These are phyloP conservation scores for Trigoniulus corallinus DNA, from an alignment of 1,140 invertebrate species.

Conservation along the genomic window DNA sequence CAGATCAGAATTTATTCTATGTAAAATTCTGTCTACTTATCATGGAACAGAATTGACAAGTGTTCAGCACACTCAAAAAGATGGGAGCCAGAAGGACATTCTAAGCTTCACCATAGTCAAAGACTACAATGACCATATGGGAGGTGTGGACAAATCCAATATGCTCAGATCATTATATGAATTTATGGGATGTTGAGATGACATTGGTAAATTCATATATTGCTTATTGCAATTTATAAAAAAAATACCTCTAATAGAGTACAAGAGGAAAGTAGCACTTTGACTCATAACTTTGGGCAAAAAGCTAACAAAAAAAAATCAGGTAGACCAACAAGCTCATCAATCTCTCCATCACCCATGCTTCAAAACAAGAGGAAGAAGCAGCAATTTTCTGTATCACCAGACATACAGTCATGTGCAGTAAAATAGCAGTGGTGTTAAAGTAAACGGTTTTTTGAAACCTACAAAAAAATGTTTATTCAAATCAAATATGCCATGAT, in stretches of 20 bases:
- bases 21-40: slow-evolving; percentile 25
- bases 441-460: too few relatives aligned
- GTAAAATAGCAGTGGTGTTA: too few relatives aligned
- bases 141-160: too few relatives aligned
- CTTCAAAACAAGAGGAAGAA: too few relatives aligned
- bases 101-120: slow-evolving; percentile 13
- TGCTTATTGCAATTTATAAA: slow-evolving; percentile 11
- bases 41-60: slow-evolving; percentile 15
- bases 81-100: slow-evolving; percentile 5
- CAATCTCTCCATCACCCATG: too few relatives aligned
- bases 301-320: too few relatives aligned
- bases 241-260: background rate
- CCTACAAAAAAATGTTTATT: too few relatives aligned
- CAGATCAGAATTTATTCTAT: slow-evolving; percentile 15
- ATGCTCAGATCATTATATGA: slow-evolving; percentile 25
- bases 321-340: too few relatives aligned
- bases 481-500: too few relatives aligned
- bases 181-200: slow-evolving; percentile 21
- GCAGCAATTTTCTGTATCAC: too few relatives aligned
- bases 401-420: too few relatives aligned
- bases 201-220: slow-evolving; percentile 19
- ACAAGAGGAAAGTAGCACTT: background rate
- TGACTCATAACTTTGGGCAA: too few relatives aligned
- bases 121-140: slow-evolving; percentile 18
- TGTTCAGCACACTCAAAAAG: slow-evolving; percentile 9